phyloP scores from a whole-genome alignment of 2,113 vertebrate genomes.

The Podiceps cristatus region DNA sequence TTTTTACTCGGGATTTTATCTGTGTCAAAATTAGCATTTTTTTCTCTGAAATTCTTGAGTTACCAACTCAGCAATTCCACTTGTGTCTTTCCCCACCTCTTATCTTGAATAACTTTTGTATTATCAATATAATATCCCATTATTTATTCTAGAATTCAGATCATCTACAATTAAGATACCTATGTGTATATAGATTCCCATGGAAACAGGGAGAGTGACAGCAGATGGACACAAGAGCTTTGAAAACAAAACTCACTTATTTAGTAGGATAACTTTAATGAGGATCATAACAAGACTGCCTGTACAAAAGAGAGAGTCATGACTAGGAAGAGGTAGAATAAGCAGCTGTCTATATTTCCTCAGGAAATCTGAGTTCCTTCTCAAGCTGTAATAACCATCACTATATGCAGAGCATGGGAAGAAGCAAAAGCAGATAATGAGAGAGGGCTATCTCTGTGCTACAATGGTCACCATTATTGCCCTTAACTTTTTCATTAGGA shows the following conservation, averaged over 20 bases:
- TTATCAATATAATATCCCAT: not conserved
- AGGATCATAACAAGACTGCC: not conserved
- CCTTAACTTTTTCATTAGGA: not conserved
- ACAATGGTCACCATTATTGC: not conserved
- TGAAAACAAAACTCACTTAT: not conserved
- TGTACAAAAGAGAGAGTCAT: rapidly evolving
- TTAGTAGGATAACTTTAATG: not conserved
- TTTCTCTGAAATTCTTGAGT: not conserved
- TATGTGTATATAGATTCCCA: not conserved
- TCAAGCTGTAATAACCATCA: not conserved
- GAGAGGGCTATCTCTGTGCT: not conserved
- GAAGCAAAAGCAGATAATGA: not conserved
- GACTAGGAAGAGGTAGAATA: not conserved
- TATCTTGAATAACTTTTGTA: not conserved
- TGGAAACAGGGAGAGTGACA: not conserved
- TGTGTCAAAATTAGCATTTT: not conserved
- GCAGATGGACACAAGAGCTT: not conserved
- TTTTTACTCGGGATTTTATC: not conserved
- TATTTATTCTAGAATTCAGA: not conserved
- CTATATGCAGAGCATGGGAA: not conserved
- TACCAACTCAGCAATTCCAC: not conserved
- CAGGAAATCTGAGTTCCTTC: not conserved
- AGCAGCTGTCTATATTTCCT: not conserved
- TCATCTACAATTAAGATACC: not conserved
- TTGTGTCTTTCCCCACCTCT: not conserved